Conservation (phyloP, 2,797 vertebrate species). For the Ptychadena robeensis region DNA sequence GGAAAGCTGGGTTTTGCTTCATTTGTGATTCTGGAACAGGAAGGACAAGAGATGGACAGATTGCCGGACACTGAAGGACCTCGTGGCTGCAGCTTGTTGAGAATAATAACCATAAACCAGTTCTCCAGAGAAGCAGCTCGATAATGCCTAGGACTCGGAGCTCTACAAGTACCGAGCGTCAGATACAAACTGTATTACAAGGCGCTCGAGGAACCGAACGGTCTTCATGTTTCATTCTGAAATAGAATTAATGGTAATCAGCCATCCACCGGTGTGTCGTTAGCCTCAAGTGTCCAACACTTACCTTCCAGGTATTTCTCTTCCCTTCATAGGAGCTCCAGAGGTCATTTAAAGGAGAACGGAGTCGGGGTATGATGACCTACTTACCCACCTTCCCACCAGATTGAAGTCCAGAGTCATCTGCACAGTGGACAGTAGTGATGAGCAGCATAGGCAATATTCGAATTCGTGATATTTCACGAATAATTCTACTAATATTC, state of each 20-base stretch:
- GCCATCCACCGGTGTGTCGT: neutral
- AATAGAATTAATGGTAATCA: neutral
- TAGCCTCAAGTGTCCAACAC: neutral
- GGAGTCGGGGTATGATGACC: no score
- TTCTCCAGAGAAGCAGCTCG: neutral
- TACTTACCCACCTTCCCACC: no score
- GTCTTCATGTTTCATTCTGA: neutral
- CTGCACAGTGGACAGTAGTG: no score
- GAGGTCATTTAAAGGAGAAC: neutral
- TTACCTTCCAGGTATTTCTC: neutral
- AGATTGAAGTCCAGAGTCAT: no score
- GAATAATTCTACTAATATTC: no score
- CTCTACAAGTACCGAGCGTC: neutral
- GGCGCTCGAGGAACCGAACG: neutral
- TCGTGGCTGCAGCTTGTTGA: neutral
- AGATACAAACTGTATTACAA: slow-evolving; percentile 5
- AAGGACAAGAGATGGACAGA: neutral
- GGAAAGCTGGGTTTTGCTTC: neutral
- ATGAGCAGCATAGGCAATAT: no score
- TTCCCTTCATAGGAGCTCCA: neutral
- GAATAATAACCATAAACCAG: neutral
- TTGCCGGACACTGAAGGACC: neutral
- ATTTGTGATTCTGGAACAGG: neutral
- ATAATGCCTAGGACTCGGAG: slow-evolving; percentile 5
- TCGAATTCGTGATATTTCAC: no score